These are phyloP conservation scores for Himalopsyche anomala DNA, from an alignment of 2,888 invertebrate species.

Conservation along the genomic window DNA sequence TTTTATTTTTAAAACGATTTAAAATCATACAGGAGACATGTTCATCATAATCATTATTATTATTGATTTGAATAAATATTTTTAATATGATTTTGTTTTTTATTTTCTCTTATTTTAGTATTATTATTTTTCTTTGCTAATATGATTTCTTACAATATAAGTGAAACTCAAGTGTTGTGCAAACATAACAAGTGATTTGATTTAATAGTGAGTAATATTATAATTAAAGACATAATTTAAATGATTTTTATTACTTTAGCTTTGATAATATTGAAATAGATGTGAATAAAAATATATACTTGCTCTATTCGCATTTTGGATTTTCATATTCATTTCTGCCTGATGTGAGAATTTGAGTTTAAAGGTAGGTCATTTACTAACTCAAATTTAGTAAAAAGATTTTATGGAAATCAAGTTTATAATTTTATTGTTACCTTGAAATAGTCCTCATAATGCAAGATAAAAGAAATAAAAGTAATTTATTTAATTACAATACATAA, in stretches of 20 bases:
- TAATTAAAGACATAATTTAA: background rate
- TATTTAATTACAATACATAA: too few species aligned
- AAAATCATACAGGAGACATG: conserved; percentile 10
- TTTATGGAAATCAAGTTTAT: too few species aligned
- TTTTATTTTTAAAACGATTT: conserved; percentile 22
- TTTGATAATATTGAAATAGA: conserved; percentile 37
- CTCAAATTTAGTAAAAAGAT: too few species aligned
- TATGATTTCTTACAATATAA: conserved; percentile 37
- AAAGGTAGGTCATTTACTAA: too few species aligned
- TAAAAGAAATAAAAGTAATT: too few species aligned
- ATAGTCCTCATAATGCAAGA: too few species aligned
- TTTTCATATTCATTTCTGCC: too few species aligned
- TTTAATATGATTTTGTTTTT: conserved; percentile 51
- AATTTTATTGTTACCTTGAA: too few species aligned
- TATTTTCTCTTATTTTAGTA: conserved; percentile 45
- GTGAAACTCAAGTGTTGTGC: conserved; percentile 56
- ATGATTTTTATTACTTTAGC: conserved; percentile 31
- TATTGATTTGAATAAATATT: conserved; percentile 55
- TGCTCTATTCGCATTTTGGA: too few species aligned
- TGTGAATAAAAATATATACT: too few species aligned
- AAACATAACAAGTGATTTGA: conserved; percentile 35
- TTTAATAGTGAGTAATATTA: conserved; percentile 16
- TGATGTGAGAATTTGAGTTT: too few species aligned
- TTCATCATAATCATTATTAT: conserved; percentile 42
- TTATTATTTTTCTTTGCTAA: conserved; percentile 44